These are phyloP conservation scores for Trematomus bernacchii DNA, from an alignment of 2,797 vertebrate species.

Conservation along the genomic window DNA sequence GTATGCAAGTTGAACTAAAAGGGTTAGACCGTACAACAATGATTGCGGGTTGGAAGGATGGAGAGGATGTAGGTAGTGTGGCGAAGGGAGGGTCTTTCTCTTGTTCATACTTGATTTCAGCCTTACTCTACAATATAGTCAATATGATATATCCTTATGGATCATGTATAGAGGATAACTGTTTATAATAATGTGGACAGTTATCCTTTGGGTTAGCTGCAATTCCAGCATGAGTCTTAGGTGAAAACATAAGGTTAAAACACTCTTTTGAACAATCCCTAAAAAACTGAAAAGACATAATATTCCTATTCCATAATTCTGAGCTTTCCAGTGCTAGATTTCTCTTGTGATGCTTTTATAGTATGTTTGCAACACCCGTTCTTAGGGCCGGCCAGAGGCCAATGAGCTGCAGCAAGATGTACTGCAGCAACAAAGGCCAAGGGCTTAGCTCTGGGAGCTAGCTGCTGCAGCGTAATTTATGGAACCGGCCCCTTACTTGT, in stretches of 20 bases:
- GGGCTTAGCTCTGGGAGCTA: constrained; percentile 39
- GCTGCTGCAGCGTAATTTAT: constrained; percentile 50
- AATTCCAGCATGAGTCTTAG: neutral
- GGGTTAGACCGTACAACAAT: constrained; percentile 1
- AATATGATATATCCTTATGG: neutral
- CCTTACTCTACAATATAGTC: neutral
- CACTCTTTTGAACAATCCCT: neutral
- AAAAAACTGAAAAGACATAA: neutral
- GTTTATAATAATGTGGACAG: neutral
- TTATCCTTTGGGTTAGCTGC: constrained; percentile 10
- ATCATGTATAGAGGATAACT: neutral
- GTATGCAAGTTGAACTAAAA: constrained; percentile 33
- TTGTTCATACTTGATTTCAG: neutral
- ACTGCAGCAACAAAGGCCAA: constrained; percentile 27
- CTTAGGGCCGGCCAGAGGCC: constrained; percentile 50
- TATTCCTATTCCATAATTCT: constrained; percentile 10
- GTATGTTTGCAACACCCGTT: constrained; percentile 29
- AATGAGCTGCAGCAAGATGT: constrained; percentile 46
- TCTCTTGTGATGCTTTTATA: constrained; percentile 24
- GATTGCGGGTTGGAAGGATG: neutral
- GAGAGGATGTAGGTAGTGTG: no score
- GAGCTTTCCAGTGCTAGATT: neutral
- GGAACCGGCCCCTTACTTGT: constrained; percentile 55
- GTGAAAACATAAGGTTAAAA: constrained; percentile 1
- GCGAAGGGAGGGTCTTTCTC: neutral